Evolutionary conservation across 35 echinoderm and acorn worm genomes (phyloP), one percentile per base, ranked within the genome.

Genomic region (Anneissia japonica): DNA sequence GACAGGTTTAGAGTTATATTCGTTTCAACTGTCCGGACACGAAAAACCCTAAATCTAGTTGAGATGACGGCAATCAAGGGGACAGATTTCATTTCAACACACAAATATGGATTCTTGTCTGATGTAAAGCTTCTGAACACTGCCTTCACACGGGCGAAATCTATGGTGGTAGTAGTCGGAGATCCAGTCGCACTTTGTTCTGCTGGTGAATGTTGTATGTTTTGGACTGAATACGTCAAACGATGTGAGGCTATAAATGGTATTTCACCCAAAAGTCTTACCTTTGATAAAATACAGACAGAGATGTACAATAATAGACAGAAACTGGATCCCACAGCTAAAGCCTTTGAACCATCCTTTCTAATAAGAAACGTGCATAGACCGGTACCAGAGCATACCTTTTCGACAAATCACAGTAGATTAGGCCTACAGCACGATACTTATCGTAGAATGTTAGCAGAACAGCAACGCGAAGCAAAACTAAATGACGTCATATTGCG

Each of bases 181-280:
- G 91, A 97, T 85, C 94, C 94, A 5, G 85, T 93, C 0, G 88
- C 91, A 39, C 81, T 97, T 3, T 93, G 91, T 77, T 93, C 94
- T 34, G 91, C 88, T 13, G 94, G 94, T 17, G 77, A 90, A n/a
- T 97, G 94, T 43, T 74, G 81, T 26, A 87, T 75, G 29, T 84
- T 84, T n/a, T 97, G 94, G 94, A 84, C 84, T 81, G 81, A 75
- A 31, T 97, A 84, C 77, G 87, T 97, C 40, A 84, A 89, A 41
- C 85, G 84, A 35, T 97, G 94, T 72, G 91, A 97, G 77, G 83
- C 80, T 28, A 86, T 93, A 31, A 30, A 90, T 26, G 87, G 91
- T 46, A 74, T 93, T 38, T 88, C 72, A 80, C 84, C 73, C 32
- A 39, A 84, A 36, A 90, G 40, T 19, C 55, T 81, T n/a, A 79